These are phyloP conservation scores for Rhinopomastus cyanomelas DNA, from an alignment of 2,113 vertebrate species.

Conservation along the genomic window DNA sequence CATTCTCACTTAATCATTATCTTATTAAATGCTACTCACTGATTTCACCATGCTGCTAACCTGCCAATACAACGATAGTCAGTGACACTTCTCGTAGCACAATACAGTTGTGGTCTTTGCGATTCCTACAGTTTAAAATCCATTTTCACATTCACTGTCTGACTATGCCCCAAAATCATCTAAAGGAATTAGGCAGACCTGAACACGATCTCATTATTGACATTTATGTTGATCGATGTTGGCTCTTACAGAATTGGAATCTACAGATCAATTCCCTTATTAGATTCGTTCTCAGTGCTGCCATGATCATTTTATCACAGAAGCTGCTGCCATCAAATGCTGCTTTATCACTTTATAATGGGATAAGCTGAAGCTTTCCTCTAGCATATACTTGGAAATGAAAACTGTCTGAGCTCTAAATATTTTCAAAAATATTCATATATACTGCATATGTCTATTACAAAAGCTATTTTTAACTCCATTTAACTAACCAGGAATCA, in stretches of 20 bases:
- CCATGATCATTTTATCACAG: conserved; percentile 78
- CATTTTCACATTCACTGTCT: conserved; percentile 70
- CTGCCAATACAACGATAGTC: background rate
- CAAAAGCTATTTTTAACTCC: background rate
- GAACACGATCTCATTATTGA: conserved; percentile 72
- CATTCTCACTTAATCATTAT: background rate
- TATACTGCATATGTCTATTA: conserved; percentile 18
- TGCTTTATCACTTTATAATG: conserved; percentile 75
- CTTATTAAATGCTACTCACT: conserved; percentile 2
- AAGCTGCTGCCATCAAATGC: conserved; percentile 69
- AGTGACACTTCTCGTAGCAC: background rate
- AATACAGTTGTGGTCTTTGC: background rate
- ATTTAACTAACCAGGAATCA: background rate
- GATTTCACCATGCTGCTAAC: background rate
- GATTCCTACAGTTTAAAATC: conserved; percentile 43
- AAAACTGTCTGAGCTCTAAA: conserved; percentile 52
- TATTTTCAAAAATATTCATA: conserved; percentile 14
- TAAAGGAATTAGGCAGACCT: conserved; percentile 72
- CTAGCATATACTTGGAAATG: conserved; percentile 50
- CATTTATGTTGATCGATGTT: conserved; percentile 78
- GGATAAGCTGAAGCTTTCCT: conserved; percentile 68
- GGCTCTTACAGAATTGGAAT: conserved; percentile 80
- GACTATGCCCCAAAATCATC: conserved; percentile 67
- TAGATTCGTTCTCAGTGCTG: conserved; percentile 76
- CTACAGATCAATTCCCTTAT: conserved; percentile 80